These are phyloP conservation scores for Montipora sp. DNA, from an alignment of 64 coral and sea anemone genomes.

Conservation along the genomic window DNA sequence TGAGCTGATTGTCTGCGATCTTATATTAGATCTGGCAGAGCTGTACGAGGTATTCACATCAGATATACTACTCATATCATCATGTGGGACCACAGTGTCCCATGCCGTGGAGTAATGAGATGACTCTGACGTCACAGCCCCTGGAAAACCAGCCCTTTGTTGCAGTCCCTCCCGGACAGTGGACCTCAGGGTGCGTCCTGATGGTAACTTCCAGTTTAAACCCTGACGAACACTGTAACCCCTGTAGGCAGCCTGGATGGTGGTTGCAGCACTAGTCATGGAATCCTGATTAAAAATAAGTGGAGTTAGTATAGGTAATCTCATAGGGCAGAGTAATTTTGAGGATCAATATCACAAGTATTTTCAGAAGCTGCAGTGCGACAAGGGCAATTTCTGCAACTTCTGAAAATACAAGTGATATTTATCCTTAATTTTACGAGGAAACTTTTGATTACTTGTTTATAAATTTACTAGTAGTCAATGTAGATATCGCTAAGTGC, in stretches of 20 bases:
- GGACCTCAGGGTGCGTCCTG: constrained; percentile 86
- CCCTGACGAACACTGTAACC: constrained; percentile 91
- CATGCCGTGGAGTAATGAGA: constrained; percentile 47
- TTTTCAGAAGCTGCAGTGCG: too few relatives aligned
- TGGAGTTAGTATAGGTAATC: not conserved
- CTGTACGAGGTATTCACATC: constrained; percentile 55
- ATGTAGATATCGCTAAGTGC: too few relatives aligned
- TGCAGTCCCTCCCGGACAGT: constrained; percentile 68
- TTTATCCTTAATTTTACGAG: too few relatives aligned
- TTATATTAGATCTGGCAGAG: not conserved
- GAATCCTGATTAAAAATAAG: not conserved
- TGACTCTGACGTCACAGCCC: constrained; percentile 15
- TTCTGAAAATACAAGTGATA: too few relatives aligned
- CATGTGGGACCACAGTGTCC: constrained; percentile 52
- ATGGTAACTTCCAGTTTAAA: constrained; percentile 88
- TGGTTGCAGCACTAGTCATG: constrained; percentile 83
- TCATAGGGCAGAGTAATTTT: too few relatives aligned
- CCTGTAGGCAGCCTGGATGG: constrained; percentile 90
- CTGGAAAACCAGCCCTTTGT: constrained; percentile 15
- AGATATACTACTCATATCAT: constrained; percentile 53
- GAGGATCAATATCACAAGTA: too few relatives aligned
- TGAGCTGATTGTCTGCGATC: constrained; percentile 30
- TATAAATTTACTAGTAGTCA: too few relatives aligned
- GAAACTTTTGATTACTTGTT: too few relatives aligned
- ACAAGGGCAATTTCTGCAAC: too few relatives aligned